phyloP scores from a whole-genome alignment of 2,888 invertebrate genomes.

The Pristionchus japonicus region DNA sequence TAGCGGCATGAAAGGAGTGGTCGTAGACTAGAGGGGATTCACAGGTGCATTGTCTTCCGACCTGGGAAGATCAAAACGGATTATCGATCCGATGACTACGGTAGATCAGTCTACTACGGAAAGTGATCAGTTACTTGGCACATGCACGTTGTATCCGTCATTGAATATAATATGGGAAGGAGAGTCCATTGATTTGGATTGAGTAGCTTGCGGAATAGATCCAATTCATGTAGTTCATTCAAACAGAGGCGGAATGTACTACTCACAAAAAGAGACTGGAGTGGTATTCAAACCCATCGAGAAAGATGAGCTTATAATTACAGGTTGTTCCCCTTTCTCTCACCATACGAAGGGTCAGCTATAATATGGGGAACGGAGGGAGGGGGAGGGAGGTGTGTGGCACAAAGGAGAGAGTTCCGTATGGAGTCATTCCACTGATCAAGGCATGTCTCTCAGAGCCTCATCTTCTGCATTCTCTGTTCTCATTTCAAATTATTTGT shows the following conservation, averaged over 20 bases:
- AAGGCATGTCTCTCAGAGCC: neutral
- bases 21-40: neutral
- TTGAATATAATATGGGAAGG: neutral
- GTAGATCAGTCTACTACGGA: too few relatives aligned
- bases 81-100: too few relatives aligned
- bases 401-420: constrained; percentile 4
- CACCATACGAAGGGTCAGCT: constrained; percentile 26
- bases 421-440: neutral
- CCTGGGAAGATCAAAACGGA: neutral
- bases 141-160: neutral
- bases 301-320: constrained; percentile 40
- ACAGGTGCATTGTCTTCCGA: constrained; percentile 16
- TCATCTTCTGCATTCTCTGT: neutral
- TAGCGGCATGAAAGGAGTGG: constrained; percentile 4
- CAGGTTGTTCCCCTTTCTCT: neutral
- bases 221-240: neutral
- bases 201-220: too few relatives aligned
- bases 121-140: neutral
- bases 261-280: constrained; percentile 25
- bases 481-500: too few relatives aligned
- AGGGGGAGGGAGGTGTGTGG: neutral
- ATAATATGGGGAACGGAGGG: constrained; percentile 17
- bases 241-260: neutral
- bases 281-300: constrained; percentile 5
- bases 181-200: too few relatives aligned